Base-by-base conservation (phyloP, 2,797 vertebrate species). In the Spea hammondii region DNA sequence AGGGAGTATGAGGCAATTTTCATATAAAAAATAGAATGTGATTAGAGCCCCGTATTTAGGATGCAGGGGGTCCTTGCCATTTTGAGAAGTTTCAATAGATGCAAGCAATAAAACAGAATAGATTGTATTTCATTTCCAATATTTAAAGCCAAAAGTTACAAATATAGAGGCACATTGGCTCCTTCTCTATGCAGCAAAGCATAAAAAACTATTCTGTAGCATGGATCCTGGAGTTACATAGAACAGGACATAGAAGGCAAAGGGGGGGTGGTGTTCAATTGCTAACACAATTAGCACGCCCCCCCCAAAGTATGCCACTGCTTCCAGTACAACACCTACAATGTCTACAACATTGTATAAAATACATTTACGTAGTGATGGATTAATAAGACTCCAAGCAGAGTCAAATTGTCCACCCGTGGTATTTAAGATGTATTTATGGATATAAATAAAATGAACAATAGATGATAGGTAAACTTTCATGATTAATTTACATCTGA, bases 341-440 rank as follows among this genome's bases (percentile, higher is more conserved):
- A 6, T 54, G 73, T 74, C 50, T 14, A 9, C 45, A 72, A 13
- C 45, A 50, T 55, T 65, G 50, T 79, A 48, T n/a, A 14, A 17
- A 70, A 17, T 65, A 14, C 69, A 75, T 79, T 79, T 70, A 79
- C 74, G 72, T 74, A 59, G 53, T 75, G 65, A 79, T 74, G 49
- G 17, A 79, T 74, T 53, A 65, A n/a, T 32, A 55, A 32, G 8
- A 12, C 13, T 65, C 51, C 47, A 13, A 49, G 69, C 60, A 14
- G 13, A 74, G 65, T 78, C 69, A 60, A 65, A 59, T 12, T 48
- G 47, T 65, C 65, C 57, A 65, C 55, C 72, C 64, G 49, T 55
- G 59, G 54, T 74, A 79, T 74, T 79, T 74, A 1, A 70, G 78
- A 70, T 72, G 74, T 50, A 79, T 79, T 79, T 79, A 79, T 79